Evolutionary conservation across 2,113 vertebrate genomes (phyloP).

Genomic region (Candoia aspera): DNA sequence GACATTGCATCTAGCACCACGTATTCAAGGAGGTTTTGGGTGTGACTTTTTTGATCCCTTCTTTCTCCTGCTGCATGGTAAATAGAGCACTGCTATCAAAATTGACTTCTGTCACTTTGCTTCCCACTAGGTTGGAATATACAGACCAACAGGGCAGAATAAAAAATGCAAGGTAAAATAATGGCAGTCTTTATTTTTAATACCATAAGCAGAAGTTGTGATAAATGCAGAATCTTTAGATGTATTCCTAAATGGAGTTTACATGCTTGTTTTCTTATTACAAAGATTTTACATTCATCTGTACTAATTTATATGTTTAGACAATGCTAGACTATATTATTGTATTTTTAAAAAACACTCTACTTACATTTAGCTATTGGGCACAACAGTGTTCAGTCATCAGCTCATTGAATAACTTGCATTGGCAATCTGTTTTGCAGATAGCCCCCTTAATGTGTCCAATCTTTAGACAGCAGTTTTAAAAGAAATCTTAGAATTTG

Average conservation of each 20-base stretch:
- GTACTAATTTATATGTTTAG: not conserved
- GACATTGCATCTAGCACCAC: not conserved
- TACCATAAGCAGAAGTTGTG: not conserved
- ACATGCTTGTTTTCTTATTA: not conserved
- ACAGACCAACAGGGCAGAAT: constrained; percentile 94
- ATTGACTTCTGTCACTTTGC: constrained; percentile 15
- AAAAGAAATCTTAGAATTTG: not conserved
- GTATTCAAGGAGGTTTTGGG: not conserved
- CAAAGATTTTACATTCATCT: not conserved
- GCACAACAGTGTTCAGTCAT: not conserved
- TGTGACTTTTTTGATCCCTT: not conserved
- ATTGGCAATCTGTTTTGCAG: not conserved
- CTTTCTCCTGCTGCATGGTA: not conserved
- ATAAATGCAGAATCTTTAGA: not conserved
- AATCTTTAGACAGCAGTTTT: not conserved
- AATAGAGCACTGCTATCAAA: not conserved
- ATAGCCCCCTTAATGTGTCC: not conserved
- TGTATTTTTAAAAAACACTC: not conserved
- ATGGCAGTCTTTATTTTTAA: not conserved
- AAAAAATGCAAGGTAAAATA: constrained; percentile 93
- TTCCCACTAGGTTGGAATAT: constrained; percentile 79
- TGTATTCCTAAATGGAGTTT: not conserved
- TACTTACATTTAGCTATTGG: not conserved
- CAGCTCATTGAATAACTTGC: not conserved
- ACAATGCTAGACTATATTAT: not conserved